Conservation (phyloP, 2,797 vertebrate genomes). For the Oryzias dopingdopingensis region DNA sequence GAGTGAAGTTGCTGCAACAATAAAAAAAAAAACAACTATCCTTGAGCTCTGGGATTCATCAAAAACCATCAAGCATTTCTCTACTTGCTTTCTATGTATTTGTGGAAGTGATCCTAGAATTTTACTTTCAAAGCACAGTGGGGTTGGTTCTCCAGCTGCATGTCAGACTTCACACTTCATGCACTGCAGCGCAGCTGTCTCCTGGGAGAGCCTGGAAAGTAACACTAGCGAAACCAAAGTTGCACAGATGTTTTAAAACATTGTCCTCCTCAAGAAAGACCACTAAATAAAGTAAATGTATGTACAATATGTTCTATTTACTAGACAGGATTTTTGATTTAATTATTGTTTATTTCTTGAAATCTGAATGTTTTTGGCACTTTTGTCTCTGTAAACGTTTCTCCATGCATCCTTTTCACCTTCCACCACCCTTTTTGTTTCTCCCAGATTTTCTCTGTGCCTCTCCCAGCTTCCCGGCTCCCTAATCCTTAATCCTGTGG, state of each 20-base stretch:
- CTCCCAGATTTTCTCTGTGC: conserved; percentile 67
- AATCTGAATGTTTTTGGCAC: conserved; percentile 40
- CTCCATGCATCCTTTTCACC: conserved; percentile 41
- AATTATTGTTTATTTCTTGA: conserved; percentile 20
- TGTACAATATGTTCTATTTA: no score
- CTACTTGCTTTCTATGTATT: conserved; percentile 15
- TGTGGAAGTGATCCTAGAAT: conserved; percentile 30
- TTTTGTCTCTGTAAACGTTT: conserved; percentile 39
- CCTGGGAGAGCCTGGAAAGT: conserved; percentile 9
- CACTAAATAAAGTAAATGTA: no score
- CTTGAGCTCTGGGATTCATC: no score
- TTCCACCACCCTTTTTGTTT: conserved; percentile 56
- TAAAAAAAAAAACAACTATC: no score
- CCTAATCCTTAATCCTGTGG: conserved; percentile 85
- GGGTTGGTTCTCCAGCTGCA: conserved; percentile 23
- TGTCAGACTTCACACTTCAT: conserved; percentile 29
- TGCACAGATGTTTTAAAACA: conserved; percentile 18
- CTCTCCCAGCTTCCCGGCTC: conserved; percentile 76
- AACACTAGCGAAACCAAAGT: conserved; percentile 9
- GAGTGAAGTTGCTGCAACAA: no score
- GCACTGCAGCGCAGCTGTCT: conserved; percentile 18
- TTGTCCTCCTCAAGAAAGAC: neutral
- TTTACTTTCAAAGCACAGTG: conserved; percentile 24
- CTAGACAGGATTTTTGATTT: no score
- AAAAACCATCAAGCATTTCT: no score